Evolutionary conservation across 2,888 invertebrate species (phyloP), one percentile per base, ranked within the genome.

Genomic region (Brenthis daphne): DNA sequence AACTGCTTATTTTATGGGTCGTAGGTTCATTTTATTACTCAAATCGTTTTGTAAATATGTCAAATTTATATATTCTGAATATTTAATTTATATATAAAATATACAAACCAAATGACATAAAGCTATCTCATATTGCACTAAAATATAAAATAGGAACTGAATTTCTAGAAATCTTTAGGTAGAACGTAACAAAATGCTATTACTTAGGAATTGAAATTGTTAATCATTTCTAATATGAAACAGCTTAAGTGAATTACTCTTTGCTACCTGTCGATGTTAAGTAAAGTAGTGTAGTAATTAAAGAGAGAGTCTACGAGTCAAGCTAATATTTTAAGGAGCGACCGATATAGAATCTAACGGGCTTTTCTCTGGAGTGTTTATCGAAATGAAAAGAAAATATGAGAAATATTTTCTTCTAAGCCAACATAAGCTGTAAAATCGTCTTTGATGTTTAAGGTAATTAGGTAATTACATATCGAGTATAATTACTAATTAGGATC

Each of bases 281-380:
- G 50, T 63, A 33, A 48, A 66, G 60, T 66, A 60, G 61, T 55
- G 56, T 29, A 29, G 61, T 56, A 67, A 67, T 67, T 56, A 67
- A 51, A 61, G 61, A 14, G 56, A 63, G 55, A 43, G 60, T 63
- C 12, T 53, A 53, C 14, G 29, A 20, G 61, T 51, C 51, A 57
- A 14, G 56, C 53, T 55, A 65, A 58, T 65, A 58, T 65, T 65
- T 65, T 53, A 65, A 65, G 57, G 51, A 20, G 57, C 47, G n/a
- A 54, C 54, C 13, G 66, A 60, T 60, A 57, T 57, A 66, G 58
- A 66, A 54, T 54, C 63, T n/a, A 60, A 47, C 50, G 16, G 50
- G 33, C 51, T 63, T 53, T 37, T 53, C 20, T 20, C 24, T 16
- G 11, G 14, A 54, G 16, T 63, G 63, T 54, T 14, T 54, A 37